Conservation (phyloP, 2,113 vertebrate genomes). For the Amazona guildingii region DNA sequence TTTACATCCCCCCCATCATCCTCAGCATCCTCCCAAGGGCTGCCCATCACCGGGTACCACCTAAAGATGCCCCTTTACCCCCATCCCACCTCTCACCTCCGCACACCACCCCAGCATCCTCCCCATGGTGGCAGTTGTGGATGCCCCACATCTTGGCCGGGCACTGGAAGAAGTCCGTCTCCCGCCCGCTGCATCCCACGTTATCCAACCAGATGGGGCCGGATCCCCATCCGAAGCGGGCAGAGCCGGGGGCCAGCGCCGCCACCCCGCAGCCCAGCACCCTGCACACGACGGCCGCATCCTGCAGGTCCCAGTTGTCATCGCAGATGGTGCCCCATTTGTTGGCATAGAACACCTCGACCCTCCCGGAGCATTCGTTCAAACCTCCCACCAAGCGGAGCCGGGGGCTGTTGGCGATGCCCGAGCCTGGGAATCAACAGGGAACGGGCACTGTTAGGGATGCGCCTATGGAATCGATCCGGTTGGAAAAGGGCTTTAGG, state of each 20-base stretch:
- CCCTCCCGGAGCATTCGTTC: constrained; percentile 49
- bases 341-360: constrained; percentile 64
- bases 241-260: accelerated
- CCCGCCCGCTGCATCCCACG: not conserved
- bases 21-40: not conserved
- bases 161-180: not conserved
- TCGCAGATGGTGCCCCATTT: constrained; percentile 70
- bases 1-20: no score
- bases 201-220: not conserved
- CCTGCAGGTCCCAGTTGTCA: not conserved
- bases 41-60: no score
- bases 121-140: not conserved
- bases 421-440: not conserved
- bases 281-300: not conserved
- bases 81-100: not conserved
- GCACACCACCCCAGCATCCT: not conserved
- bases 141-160: not conserved
- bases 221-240: accelerated
- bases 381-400: constrained; percentile 41
- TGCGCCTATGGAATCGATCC: not conserved
- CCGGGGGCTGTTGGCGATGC: not conserved
- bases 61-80: no score
- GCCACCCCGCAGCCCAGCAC: constrained; percentile 9
- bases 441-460: not conserved
- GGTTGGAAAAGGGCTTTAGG: not conserved